Conservation (phyloP, 2,113 vertebrate species). For the Petromus typicus region DNA sequence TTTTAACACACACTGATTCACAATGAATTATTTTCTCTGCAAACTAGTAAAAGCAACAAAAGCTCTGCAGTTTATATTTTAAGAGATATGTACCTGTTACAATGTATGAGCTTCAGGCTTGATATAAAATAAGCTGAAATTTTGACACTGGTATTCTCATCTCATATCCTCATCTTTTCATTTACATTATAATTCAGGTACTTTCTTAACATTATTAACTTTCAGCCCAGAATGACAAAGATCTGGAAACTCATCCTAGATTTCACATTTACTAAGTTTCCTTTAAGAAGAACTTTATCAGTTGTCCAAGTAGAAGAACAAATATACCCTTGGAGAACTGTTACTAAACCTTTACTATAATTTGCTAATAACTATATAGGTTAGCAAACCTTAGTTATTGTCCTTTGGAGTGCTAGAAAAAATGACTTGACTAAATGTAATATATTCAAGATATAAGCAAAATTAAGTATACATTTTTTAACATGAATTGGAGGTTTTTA, state of each 20-base stretch:
- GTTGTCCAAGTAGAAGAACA: not conserved
- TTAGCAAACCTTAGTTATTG: slow-evolving; percentile 37
- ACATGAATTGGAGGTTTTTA: slow-evolving; percentile 11
- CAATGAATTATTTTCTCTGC: slow-evolving; percentile 62
- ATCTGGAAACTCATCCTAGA: slow-evolving; percentile 74
- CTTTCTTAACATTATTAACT: slow-evolving; percentile 67
- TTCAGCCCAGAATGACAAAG: slow-evolving; percentile 76
- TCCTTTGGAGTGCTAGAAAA: not conserved
- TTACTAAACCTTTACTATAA: not conserved
- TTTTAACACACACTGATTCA: slow-evolving; percentile 78
- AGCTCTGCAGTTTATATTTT: slow-evolving; percentile 47
- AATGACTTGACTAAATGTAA: not conserved
- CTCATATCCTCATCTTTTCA: not conserved
- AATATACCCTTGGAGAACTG: not conserved
- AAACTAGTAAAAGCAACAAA: slow-evolving; percentile 70
- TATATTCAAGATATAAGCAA: slow-evolving; percentile 39
- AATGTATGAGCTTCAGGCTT: slow-evolving; percentile 72
- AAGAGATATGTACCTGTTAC: slow-evolving; percentile 61
- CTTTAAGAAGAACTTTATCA: slow-evolving; percentile 47
- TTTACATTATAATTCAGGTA: slow-evolving; percentile 61
- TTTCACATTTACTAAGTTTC: slow-evolving; percentile 50
- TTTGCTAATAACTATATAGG: slow-evolving; percentile 27
- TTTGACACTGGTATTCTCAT: slow-evolving; percentile 57
- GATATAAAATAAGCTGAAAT: slow-evolving; percentile 68
- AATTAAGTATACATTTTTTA: slow-evolving; percentile 38